Evolutionary conservation across 2,888 invertebrate species (phyloP), one percentile per base, ranked within the genome.

Genomic region (Zonitis immaculata): DNA sequence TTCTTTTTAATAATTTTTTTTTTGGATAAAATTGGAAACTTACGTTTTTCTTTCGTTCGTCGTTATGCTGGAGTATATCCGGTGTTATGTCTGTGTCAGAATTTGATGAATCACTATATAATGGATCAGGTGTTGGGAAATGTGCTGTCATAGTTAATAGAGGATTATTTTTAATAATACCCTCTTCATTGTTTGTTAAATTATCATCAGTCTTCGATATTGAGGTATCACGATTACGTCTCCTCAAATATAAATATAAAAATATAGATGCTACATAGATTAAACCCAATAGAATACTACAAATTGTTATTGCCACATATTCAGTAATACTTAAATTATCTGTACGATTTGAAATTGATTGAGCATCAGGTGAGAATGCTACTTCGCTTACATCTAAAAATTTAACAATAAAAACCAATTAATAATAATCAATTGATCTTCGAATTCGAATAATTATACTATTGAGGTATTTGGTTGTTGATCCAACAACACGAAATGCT

Each of bases 231-330:
- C 60, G 60, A 44, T 84, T 81, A 35, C 84, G 79, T 73, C 84
- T 88, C 65, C 88, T 81, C 59, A 90, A 83, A 71, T 90, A 89
- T 43, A 93, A 73, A 70, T 91, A 93, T 11, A 92, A 79, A 56
- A 91, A 87, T 18, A 92, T 89, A 5, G 91, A 91, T 0, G 90
- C 88, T 14, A 92, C 88, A 74, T 93, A 93, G 64, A 92, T 88
- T 27, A 92, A 79, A 0, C 91, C 91, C n/a, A 93, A 78, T n/a
- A 92, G 78, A 14, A 92, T 79, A 14, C 91, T 89, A 65, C 89
- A 89, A 44, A 91, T 81, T 26, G 89, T 92, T 52, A 93, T 91
- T 0, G 90, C 89, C 16, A 91, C 82, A 67, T 91, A 91, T 76
- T 92, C 91, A 8, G 86, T 81, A 11, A 86, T 79, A 20, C 85